Evolutionary conservation across 2,113 vertebrate species (phyloP), one percentile per base, ranked within the genome.

Genomic region (Ophthalmolycus amberensis): DNA sequence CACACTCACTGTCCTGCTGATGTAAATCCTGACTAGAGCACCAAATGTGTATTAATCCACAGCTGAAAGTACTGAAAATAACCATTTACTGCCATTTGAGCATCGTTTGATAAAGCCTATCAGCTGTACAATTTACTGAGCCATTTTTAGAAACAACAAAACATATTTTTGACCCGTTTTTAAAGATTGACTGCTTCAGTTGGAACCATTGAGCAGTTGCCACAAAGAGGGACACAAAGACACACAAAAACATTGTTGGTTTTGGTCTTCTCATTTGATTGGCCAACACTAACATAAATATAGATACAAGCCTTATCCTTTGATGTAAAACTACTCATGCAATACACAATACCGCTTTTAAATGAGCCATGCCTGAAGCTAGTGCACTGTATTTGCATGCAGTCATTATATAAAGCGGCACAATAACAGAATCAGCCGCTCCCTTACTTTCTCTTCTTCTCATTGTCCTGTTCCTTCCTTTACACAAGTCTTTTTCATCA

Each of bases 381-480:
- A 75, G 44, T 44, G 62, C 54, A 18, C 70, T 64, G 76, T 63
- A 65, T 81, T 59, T 86, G 86, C 88, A 84, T 88, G 91, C 9
- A 59, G 7, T 59, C 29, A 69, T 65, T 46, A n/a, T 37, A 54
- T 38, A 18, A 16, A 63, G 34, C 70, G 80, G 44, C 71, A 67
- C 18, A 66, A 75, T 65, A 32, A 71, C 46, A 29, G 14, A 70
- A 4, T 70, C 38, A 54, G 20, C 42, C 50, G 14, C 64, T 66
- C 0, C 25, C 1, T 32, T 6, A 32, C 50, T 25, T 40, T 48
- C 34, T 63, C 37, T 63, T 37, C 67, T 68, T 78, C 34, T 82
- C 54, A 82, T 40, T 22, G 12, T 40, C 58, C 66, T 29, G 7
- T 48, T 59, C 50, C 66, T 64, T 76, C 40, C 59, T 46, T 64